Percentiles rank a stretch among this genome's conserved stretches.
Evolutionary conservation across 2,888 invertebrate species (phyloP).

Genomic region (Agrochola macilenta): DNA sequence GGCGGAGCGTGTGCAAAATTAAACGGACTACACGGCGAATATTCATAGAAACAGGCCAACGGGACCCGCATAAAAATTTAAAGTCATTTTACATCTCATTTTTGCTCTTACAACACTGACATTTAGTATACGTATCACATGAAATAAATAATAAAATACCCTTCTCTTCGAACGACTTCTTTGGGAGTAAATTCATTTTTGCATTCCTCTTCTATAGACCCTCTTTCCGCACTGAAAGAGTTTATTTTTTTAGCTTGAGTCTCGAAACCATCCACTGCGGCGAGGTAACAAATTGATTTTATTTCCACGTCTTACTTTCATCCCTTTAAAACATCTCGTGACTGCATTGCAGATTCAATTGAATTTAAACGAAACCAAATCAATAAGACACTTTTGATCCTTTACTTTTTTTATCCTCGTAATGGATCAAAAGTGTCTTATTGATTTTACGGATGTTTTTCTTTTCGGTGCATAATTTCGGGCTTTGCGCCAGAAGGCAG

Average conservation of each 20-base stretch:
- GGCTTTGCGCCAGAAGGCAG: background rate
- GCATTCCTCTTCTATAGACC: slow-evolving; percentile 15
- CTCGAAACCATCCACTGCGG: slow-evolving; percentile 36
- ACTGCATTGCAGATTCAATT: slow-evolving; percentile 56
- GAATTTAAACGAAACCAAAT: slow-evolving; percentile 31
- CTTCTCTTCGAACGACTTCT: slow-evolving; percentile 17
- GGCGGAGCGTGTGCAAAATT: slow-evolving; percentile 69
- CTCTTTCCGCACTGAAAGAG: slow-evolving; percentile 33
- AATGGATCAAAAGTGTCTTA: background rate
- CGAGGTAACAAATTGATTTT: slow-evolving; percentile 59
- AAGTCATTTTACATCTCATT: slow-evolving; percentile 56
- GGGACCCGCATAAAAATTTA: slow-evolving; percentile 64
- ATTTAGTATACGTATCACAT: slow-evolving; percentile 32
- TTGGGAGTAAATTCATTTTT: slow-evolving; percentile 24
- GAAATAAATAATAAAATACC: slow-evolving; percentile 35
- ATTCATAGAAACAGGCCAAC: slow-evolving; percentile 64
- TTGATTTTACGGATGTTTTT: background rate
- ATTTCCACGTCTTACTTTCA: slow-evolving; percentile 48
- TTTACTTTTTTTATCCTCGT: background rate
- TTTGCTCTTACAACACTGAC: slow-evolving; percentile 39
- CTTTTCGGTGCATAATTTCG: background rate
- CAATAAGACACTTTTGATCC: slow-evolving; percentile 19
- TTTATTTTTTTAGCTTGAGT: slow-evolving; percentile 43
- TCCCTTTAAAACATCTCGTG: slow-evolving; percentile 37
- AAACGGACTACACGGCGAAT: slow-evolving; percentile 65